Evolutionary conservation across 2,888 invertebrate species (phyloP), one percentile per base, ranked within the genome.

Genomic region (Willowsia nigromaculata): DNA sequence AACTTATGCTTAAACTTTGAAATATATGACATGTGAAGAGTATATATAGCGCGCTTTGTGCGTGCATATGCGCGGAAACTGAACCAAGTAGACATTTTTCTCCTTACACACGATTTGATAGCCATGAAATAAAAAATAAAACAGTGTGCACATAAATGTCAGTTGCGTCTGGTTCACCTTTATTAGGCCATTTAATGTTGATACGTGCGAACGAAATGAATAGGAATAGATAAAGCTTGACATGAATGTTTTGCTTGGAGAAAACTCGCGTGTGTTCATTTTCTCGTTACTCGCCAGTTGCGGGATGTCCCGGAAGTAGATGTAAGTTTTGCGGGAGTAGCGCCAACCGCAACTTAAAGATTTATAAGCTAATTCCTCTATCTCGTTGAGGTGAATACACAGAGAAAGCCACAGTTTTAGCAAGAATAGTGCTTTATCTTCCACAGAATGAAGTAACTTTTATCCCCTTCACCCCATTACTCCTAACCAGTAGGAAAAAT

Each of bases 21-120:
- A 78, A 56, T 78, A 78, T 78, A 78, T 78, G 78, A 78, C 78
- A 78, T 33, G 78, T 78, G 78, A 78, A 78, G 78, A 53, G 37
- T 53, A n/a, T 37, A 30, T n/a, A 78, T 78, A 76, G 76, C 50
- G 7, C 0, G 37, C 37, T 74, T 27, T 74, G 74, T 15, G 47
- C 40, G 68, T 40, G 68, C 40, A 18, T 25, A 30, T 30, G 15
- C 2, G 13, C 13, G 1, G 13, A 30, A 30, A 59, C 30, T 9
- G 27, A 18, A 18, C 1, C 25, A 25, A 27, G 25, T 30, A 59
- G 11, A 27, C n/a, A 65, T 59, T 15, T 59, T 15, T 59, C 13
- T 65, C 0, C 59, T 25, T 18, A 27, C 25, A 25, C 0, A 40
- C 68, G 33, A 37, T 68, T 68, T 68, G 18, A 68, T 68, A 18